phyloP scores from a whole-genome alignment of 2,113 vertebrate genomes.

The Perca fluviatilis region DNA sequence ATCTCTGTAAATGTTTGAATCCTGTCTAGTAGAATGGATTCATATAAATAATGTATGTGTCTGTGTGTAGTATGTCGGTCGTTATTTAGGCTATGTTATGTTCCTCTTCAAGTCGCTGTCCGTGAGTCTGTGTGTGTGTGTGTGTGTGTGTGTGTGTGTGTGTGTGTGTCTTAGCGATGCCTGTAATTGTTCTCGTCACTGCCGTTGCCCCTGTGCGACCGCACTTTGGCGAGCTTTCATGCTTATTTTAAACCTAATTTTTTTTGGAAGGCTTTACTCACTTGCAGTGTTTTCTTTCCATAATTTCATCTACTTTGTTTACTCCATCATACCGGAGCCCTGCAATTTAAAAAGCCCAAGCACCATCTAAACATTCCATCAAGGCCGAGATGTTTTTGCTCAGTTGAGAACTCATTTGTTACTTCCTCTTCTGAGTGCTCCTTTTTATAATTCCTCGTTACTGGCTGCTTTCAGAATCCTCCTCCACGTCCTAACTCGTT shows the following conservation, averaged over 20 bases:
- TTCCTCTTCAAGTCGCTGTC: no score
- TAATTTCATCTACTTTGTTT: slow-evolving; percentile 48
- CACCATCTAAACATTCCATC: slow-evolving; percentile 42
- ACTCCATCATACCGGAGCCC: slow-evolving; percentile 16
- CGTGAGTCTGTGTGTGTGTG: no score
- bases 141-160: no score
- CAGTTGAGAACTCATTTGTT: slow-evolving; percentile 38
- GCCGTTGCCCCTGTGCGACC: neutral
- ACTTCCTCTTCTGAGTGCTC: slow-evolving; percentile 36
- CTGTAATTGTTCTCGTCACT: neutral
- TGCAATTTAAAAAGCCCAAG: slow-evolving; percentile 50
- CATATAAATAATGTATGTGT: no score
- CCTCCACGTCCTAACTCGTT: slow-evolving; percentile 53
- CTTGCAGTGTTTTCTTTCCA: slow-evolving; percentile 30
- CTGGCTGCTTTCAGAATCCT: slow-evolving; percentile 49
- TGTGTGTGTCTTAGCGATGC: no score
- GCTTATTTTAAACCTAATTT: slow-evolving; percentile 18
- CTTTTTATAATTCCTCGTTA: slow-evolving; percentile 33
- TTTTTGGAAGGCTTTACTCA: slow-evolving; percentile 20
- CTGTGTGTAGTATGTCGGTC: no score
- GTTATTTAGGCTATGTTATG: no score
- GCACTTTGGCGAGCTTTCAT: neutral
- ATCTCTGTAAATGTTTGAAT: no score
- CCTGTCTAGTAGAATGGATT: no score
- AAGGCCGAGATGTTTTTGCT: slow-evolving; percentile 41